Conservation (phyloP, 2,888 invertebrate species). For the Agrilus biguttatus region DNA sequence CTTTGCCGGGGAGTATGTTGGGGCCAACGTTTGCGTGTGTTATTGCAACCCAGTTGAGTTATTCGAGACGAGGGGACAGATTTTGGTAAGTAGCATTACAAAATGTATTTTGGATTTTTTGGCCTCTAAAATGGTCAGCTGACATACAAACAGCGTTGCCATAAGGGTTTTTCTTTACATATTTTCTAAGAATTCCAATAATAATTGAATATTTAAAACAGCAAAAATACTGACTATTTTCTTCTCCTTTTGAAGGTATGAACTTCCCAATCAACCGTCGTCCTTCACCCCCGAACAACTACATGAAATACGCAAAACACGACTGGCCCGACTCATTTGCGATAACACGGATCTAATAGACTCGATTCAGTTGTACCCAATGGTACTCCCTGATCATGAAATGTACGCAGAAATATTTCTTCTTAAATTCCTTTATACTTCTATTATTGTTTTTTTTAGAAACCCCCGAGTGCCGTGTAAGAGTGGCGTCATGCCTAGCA, state of each 20-base stretch:
- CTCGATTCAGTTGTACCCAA: slow-evolving; percentile 79
- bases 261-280: slow-evolving; percentile 80
- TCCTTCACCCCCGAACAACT: slow-evolving; percentile 80
- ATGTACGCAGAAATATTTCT: slow-evolving; percentile 48
- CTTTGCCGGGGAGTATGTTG: slow-evolving; percentile 80
- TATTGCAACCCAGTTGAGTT: slow-evolving; percentile 85
- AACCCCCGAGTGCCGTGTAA: slow-evolving; percentile 88
- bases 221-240: too few relatives aligned
- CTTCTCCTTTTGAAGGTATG: slow-evolving; percentile 43
- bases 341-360: slow-evolving; percentile 88
- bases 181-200: too few relatives aligned
- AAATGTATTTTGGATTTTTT: too few relatives aligned
- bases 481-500: slow-evolving; percentile 73
- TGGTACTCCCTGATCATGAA: slow-evolving; percentile 86
- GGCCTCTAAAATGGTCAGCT: too few relatives aligned
- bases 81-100: slow-evolving; percentile 73
- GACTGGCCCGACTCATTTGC: slow-evolving; percentile 71
- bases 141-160: too few relatives aligned
- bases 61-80: slow-evolving; percentile 76
- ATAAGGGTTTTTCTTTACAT: too few relatives aligned
- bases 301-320: slow-evolving; percentile 65
- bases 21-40: slow-evolving; percentile 91
- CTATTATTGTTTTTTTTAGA: slow-evolving; percentile 34
- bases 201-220: too few relatives aligned
- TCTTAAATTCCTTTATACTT: not conserved